phyloP scores from a whole-genome alignment of 2,797 vertebrate species.

The Tokudaia muenninki region DNA sequence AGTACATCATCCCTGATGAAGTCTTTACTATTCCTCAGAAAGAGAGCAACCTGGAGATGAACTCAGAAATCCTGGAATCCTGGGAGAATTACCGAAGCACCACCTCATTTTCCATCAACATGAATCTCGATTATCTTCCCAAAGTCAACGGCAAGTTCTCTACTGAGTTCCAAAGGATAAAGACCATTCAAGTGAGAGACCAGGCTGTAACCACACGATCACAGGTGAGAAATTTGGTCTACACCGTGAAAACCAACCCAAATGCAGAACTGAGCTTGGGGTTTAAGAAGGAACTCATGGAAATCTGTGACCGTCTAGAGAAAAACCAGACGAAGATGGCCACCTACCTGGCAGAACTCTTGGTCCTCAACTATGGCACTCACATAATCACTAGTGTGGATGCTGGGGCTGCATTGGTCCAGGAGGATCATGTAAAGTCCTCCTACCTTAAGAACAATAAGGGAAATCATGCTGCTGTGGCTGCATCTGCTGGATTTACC shows the following conservation, averaged over 20 bases:
- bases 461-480: slow-evolving; percentile 81
- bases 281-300: slow-evolving; percentile 90
- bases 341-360: slow-evolving; percentile 91
- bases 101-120: slow-evolving; percentile 91
- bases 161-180: slow-evolving; percentile 90
- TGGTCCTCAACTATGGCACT: slow-evolving; percentile 94
- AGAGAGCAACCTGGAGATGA: slow-evolving; percentile 92
- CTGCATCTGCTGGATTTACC: slow-evolving; percentile 86
- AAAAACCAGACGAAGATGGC: slow-evolving; percentile 93
- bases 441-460: slow-evolving; percentile 89
- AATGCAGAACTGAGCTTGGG: slow-evolving; percentile 88
- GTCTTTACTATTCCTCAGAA: slow-evolving; percentile 93
- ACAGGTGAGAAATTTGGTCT: slow-evolving; percentile 94
- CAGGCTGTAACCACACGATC: slow-evolving; percentile 90
- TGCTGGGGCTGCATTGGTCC: slow-evolving; percentile 91
- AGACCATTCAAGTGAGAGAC: slow-evolving; percentile 93
- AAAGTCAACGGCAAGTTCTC: slow-evolving; percentile 94
- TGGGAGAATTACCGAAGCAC: slow-evolving; percentile 93
- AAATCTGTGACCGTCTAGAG: slow-evolving; percentile 92
- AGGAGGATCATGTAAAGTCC: slow-evolving; percentile 93
- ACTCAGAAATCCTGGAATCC: slow-evolving; percentile 93
- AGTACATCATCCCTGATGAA: slow-evolving; percentile 94
- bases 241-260: slow-evolving; percentile 91
- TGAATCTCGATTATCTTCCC: slow-evolving; percentile 87
- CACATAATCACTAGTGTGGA: slow-evolving; percentile 93